Conservation (phyloP, 2,888 invertebrate genomes). For the Ichneumoninae sp. region DNA sequence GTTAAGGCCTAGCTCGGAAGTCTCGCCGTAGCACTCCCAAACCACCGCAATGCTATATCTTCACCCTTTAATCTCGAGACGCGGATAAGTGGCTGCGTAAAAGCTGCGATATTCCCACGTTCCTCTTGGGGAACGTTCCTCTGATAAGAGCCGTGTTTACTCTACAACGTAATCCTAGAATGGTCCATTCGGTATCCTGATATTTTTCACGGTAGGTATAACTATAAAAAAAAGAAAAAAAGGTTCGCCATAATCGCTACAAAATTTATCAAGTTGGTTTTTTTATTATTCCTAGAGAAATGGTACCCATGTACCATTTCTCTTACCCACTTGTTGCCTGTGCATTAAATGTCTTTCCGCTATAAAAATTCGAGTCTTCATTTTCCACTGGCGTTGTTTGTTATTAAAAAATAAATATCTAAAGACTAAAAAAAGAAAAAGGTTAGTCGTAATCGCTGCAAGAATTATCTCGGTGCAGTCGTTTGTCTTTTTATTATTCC, state of each 20-base stretch:
- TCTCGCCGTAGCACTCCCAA: conserved; percentile 45
- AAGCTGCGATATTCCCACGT: conserved; percentile 82
- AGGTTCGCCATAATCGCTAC: conserved; percentile 9
- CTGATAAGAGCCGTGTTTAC: conserved; percentile 79
- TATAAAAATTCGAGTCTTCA: background rate
- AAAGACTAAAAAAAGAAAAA: conserved; percentile 70
- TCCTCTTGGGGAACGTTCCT: conserved; percentile 71
- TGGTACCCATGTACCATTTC: conserved; percentile 61
- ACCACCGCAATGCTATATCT: conserved; percentile 47
- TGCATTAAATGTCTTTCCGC: conserved; percentile 37
- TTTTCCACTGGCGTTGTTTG: conserved; percentile 12
- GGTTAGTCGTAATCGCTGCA: background rate
- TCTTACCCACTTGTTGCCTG: conserved; percentile 48
- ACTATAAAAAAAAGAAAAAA: conserved; percentile 28
- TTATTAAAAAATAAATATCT: conserved; percentile 80
- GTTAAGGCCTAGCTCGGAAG: conserved; percentile 17
- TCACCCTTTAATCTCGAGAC: conserved; percentile 78
- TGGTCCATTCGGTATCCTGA: conserved; percentile 71
- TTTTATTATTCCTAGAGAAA: conserved; percentile 70
- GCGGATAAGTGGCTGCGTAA: conserved; percentile 79
- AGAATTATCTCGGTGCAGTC: conserved; percentile 4
- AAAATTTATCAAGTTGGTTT: background rate
- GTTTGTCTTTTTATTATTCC: conserved; percentile 69
- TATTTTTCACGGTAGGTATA: conserved; percentile 28
- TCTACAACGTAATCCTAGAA: conserved; percentile 67